These are phyloP conservation scores for Eupeodes luniger DNA, from an alignment of 2,888 invertebrate species.

Conservation along the genomic window DNA sequence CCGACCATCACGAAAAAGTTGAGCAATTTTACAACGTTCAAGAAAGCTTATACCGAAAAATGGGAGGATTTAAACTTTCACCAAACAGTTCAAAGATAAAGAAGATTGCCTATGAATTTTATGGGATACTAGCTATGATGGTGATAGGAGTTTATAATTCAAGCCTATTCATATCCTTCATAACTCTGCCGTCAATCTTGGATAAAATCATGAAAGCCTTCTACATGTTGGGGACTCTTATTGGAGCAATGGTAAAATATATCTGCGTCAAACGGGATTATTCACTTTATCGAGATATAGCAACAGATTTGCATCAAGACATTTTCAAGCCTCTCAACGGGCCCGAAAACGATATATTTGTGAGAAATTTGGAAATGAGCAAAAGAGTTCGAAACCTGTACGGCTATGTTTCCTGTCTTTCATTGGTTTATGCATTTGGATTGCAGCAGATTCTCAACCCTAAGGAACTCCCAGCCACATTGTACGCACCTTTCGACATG, in stretches of 20 bases:
- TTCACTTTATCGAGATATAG: neutral
- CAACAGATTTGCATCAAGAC: neutral
- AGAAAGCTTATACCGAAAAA: neutral
- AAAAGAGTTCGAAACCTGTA: conserved; percentile 15
- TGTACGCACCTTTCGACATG: conserved; percentile 77
- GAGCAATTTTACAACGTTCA: conserved; percentile 28
- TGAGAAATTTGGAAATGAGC: conserved; percentile 1
- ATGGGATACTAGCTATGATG: neutral
- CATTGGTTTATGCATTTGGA: neutral
- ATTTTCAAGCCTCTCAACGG: conserved; percentile 14
- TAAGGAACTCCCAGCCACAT: conserved; percentile 75
- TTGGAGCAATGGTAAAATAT: conserved; percentile 16
- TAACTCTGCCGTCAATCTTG: conserved; percentile 25
- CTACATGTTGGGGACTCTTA: conserved; percentile 14
- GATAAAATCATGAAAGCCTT: conserved; percentile 48
- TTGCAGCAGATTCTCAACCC: conserved; percentile 72
- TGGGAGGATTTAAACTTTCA: neutral
- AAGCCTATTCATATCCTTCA: conserved; percentile 12
- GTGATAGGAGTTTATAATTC: neutral
- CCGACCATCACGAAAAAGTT: conserved; percentile 7
- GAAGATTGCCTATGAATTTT: neutral
- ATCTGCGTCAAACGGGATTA: neutral
- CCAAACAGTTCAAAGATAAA: neutral
- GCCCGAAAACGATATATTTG: conserved; percentile 8
- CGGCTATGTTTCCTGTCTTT: neutral